Conservation (phyloP, 2,797 vertebrate species). For the Neomorphus geoffroyi region DNA sequence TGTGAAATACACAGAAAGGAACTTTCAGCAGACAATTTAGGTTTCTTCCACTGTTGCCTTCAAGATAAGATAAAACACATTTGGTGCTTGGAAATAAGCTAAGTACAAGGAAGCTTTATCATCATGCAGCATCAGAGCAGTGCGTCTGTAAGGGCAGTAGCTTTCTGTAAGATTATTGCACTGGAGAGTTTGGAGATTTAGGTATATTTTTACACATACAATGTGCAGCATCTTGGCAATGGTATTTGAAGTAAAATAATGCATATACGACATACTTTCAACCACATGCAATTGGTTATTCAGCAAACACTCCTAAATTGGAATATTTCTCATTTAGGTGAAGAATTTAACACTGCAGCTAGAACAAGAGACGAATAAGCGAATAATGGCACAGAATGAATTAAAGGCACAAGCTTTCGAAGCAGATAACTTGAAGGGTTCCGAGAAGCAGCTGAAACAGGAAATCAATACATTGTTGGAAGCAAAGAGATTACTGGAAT, state of each 20-base stretch:
- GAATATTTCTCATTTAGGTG: constrained; percentile 75
- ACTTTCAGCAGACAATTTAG: not conserved
- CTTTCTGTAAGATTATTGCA: not conserved
- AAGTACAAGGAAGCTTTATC: not conserved
- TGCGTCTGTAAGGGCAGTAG: not conserved
- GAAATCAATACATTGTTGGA: constrained; percentile 93
- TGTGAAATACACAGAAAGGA: not conserved
- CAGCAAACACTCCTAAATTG: not conserved
- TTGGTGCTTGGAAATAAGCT: not conserved
- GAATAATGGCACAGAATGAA: constrained; percentile 85
- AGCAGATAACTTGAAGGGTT: constrained; percentile 89
- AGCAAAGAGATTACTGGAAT: constrained; percentile 94
- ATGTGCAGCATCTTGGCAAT: not conserved
- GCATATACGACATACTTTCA: not conserved
- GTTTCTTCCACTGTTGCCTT: not conserved
- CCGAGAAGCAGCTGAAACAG: constrained; percentile 97
- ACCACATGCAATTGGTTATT: not conserved
- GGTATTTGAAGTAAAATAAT: not conserved
- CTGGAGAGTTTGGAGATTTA: not conserved
- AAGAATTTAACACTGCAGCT: constrained; percentile 85
- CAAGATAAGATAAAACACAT: not conserved
- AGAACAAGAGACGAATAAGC: constrained; percentile 92
- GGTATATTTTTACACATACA: not conserved
- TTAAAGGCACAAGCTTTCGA: constrained; percentile 89
- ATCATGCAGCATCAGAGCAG: not conserved